These are phyloP conservation scores for Caenorhabditis angaria DNA, from an alignment of 2,888 invertebrate genomes.

Conservation along the genomic window DNA sequence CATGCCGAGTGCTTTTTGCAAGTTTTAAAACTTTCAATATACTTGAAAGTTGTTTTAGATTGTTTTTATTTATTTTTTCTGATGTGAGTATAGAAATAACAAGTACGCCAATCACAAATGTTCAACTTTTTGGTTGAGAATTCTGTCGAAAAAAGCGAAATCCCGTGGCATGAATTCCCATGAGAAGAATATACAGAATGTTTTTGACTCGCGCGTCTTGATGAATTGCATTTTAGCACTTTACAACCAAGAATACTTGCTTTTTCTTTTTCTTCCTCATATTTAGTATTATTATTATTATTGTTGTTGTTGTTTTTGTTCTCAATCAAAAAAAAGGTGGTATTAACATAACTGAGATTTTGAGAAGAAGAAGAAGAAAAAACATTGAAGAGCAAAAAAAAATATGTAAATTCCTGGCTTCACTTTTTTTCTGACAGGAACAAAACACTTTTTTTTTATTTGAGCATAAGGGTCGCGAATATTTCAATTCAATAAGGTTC, in stretches of 20 bases:
- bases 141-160: conserved; percentile 7
- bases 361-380: neutral
- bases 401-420: neutral
- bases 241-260: conserved; percentile 10
- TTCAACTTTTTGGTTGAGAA: too few species aligned
- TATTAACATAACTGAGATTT: neutral
- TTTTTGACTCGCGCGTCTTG: conserved; percentile 14
- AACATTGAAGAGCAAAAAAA: neutral
- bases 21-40: too few species aligned
- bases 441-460: neutral
- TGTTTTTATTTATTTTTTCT: too few species aligned
- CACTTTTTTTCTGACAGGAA: neutral
- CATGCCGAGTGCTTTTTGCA: too few species aligned
- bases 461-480: neutral
- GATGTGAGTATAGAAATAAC: too few species aligned
- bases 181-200: conserved; percentile 16
- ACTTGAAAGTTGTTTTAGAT: too few species aligned
- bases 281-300: neutral
- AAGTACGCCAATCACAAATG: too few species aligned
- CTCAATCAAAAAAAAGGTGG: neutral
- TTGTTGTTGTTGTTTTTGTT: neutral
- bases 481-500: neutral
- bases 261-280: conserved; percentile 6
- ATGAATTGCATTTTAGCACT: conserved; percentile 44
- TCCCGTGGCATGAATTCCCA: neutral